Percentiles rank a stretch among this genome's conserved stretches.
Evolutionary conservation across 2,797 vertebrate genomes (phyloP).

Genomic region (Characodon lateralis): DNA sequence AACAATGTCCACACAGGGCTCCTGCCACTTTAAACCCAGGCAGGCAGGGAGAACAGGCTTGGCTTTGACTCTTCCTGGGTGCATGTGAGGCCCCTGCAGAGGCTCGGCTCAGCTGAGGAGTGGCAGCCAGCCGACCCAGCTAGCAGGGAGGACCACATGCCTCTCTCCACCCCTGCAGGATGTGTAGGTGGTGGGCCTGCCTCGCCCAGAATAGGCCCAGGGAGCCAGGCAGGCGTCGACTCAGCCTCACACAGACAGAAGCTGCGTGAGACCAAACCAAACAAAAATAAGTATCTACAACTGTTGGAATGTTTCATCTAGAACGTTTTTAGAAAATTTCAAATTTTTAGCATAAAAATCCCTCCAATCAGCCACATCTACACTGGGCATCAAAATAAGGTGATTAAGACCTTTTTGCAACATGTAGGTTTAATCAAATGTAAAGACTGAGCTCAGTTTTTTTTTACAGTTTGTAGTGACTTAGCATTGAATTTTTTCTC

Average conservation of each 20-base stretch:
- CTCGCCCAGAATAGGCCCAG: slow-evolving; percentile 80
- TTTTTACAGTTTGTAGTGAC: not conserved
- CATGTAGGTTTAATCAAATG: not conserved
- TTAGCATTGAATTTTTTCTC: not conserved
- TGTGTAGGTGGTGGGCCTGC: slow-evolving; percentile 84
- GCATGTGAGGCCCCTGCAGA: slow-evolving; percentile 61
- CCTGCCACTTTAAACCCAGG: slow-evolving; percentile 3
- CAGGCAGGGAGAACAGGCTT: slow-evolving; percentile 23
- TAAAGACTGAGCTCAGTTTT: not conserved
- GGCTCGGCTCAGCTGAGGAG: slow-evolving; percentile 64
- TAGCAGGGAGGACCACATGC: slow-evolving; percentile 80
- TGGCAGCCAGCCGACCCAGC: slow-evolving; percentile 74
- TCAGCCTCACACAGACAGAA: slow-evolving; percentile 34
- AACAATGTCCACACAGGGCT: not conserved
- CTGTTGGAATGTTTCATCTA: not conserved
- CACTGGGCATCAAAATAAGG: not conserved
- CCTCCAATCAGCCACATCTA: not conserved
- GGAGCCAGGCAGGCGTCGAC: slow-evolving; percentile 69
- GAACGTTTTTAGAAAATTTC: not conserved
- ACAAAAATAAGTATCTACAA: not conserved
- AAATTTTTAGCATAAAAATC: not conserved
- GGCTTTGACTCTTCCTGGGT: slow-evolving; percentile 50
- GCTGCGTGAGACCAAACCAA: slow-evolving; percentile 18
- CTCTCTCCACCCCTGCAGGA: slow-evolving; percentile 85
- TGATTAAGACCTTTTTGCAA: not conserved